phyloP scores from a whole-genome alignment of 1,140 invertebrate species.

The Euura lappo region DNA sequence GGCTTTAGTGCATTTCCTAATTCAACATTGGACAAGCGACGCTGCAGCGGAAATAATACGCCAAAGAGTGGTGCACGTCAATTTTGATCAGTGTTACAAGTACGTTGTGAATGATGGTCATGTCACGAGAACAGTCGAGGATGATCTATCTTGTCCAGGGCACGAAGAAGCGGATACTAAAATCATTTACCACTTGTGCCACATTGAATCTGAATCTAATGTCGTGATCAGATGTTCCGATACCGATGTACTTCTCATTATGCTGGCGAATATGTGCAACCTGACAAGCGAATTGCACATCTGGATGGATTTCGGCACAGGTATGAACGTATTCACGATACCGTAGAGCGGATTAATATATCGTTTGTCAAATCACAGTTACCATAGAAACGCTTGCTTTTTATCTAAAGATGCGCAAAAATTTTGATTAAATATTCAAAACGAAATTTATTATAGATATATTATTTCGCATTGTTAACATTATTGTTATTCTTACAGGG shows the following conservation, averaged over 20 bases:
- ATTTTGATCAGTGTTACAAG: conserved; percentile 15
- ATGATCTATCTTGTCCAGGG: conserved; percentile 19
- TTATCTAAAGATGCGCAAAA: too few relatives aligned
- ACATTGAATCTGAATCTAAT: conserved; percentile 15
- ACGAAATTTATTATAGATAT: too few relatives aligned
- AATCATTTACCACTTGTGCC: conserved; percentile 27
- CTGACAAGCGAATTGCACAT: conserved; percentile 33
- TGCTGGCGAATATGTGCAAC: conserved; percentile 41
- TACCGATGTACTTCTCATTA: conserved; percentile 40
- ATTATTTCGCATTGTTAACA: too few relatives aligned
- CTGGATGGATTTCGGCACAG: conserved; percentile 33
- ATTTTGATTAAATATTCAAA: too few relatives aligned
- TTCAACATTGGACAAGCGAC: conserved; percentile 22
- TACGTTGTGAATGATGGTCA: conserved; percentile 14
- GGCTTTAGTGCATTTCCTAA: conserved; percentile 44
- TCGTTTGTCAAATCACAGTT: too few relatives aligned
- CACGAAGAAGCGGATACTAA: conserved; percentile 44
- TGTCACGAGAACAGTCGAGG: conserved; percentile 20
- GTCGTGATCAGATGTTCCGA: conserved; percentile 16
- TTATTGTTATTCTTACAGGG: too few relatives aligned
- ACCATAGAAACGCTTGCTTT: too few relatives aligned
- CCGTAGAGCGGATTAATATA: too few relatives aligned
- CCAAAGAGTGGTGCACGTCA: conserved; percentile 21
- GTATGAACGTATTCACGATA: too few relatives aligned
- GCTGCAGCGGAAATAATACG: conserved; percentile 14